These are phyloP conservation scores for rat (Rattus norvegicus) DNA, from an alignment of 2,113 vertebrate species.

Conservation along the genomic window GRCr8 NC_086031.1:51959501-51960000, in stretches of 20 bases:
- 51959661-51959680: constrained; percentile 79
- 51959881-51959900: constrained; percentile 90
- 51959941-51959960: constrained; percentile 76
- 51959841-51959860: constrained; percentile 92
- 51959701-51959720: constrained; percentile 89
- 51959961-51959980: constrained; percentile 65
- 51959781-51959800: constrained; percentile 97
- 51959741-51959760: constrained; percentile 93
- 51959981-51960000: constrained; percentile 68
- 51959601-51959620: not conserved
- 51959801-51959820: constrained; percentile 90
- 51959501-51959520: not conserved
- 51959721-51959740: constrained; percentile 91
- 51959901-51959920: constrained; percentile 85
- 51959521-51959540: not conserved
- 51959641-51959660: constrained; percentile 49
- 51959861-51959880: constrained; percentile 94
- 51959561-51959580: not conserved
- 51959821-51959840: constrained; percentile 91
- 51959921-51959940: constrained; percentile 86
- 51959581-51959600: not conserved
- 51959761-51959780: constrained; percentile 80
- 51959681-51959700: constrained; percentile 79
- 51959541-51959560: not conserved
- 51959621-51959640: constrained; percentile 52